Percentiles rank a stretch among this genome's conserved stretches.
Conservation (phyloP, 2,888 invertebrate genomes). For the Amblyteles armatorius region DNA sequence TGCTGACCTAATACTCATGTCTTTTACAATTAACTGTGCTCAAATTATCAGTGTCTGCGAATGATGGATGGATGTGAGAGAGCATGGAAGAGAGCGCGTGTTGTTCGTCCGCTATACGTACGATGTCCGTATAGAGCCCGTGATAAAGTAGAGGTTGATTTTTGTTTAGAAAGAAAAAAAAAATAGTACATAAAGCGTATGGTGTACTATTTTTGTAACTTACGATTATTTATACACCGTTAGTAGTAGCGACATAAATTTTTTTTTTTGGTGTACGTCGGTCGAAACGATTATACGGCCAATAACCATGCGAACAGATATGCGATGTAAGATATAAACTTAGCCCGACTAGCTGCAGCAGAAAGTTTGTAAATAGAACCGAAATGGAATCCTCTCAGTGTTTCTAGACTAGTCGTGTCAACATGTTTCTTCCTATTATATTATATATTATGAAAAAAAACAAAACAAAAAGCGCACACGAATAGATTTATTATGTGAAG, state of each 20-base stretch:
- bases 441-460: conserved; percentile 70
- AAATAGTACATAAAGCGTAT: conserved; percentile 51
- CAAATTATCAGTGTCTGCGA: conserved; percentile 45
- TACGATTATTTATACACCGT: conserved; percentile 49
- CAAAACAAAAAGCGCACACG: conserved; percentile 65
- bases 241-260: conserved; percentile 30
- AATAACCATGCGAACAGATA: conserved; percentile 67
- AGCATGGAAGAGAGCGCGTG: conserved; percentile 38
- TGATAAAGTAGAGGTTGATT: conserved; percentile 62
- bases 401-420: conserved; percentile 82
- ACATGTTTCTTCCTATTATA: conserved; percentile 83
- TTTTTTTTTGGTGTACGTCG: conserved; percentile 2
- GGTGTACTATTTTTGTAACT: conserved; percentile 52
- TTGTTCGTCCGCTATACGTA: conserved; percentile 64
- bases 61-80: not conserved
- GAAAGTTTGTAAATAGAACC: conserved; percentile 79
- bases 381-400: conserved; percentile 77
- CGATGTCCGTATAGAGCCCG: conserved; percentile 61
- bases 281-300: conserved; percentile 51
- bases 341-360: conserved; percentile 72
- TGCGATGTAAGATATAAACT: conserved; percentile 75
- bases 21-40: conserved; percentile 44
- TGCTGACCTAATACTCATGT: conserved; percentile 58
- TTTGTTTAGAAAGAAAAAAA: conserved; percentile 24
- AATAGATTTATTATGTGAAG: conserved; percentile 70